Percentiles rank a stretch among this genome's conserved stretches.
phyloP scores from a whole-genome alignment of 2,888 invertebrate species.

The Noctuana brunneofusca region DNA sequence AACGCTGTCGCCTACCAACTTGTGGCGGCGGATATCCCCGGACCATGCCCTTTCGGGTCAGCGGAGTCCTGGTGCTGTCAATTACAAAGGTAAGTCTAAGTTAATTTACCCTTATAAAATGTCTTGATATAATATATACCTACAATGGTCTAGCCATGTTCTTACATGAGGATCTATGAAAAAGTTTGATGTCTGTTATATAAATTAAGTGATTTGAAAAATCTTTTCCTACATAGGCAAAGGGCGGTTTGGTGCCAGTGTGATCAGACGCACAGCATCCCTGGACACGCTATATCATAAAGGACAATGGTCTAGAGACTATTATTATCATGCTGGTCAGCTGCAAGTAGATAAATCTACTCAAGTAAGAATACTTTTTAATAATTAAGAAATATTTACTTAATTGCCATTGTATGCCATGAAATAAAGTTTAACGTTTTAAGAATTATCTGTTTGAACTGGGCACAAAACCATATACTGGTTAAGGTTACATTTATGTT shows the following conservation, averaged over 20 bases:
- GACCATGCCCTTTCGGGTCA: conserved; percentile 87
- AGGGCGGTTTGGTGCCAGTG: conserved; percentile 82
- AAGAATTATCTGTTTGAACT: too few relatives aligned
- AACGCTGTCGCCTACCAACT: conserved; percentile 85
- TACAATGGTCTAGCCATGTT: too few relatives aligned
- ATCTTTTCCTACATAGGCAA: conserved; percentile 59
- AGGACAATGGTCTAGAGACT: conserved; percentile 90
- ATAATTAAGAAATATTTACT: not conserved
- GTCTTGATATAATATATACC: too few relatives aligned
- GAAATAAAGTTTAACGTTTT: too few relatives aligned
- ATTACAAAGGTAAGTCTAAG: conserved; percentile 84
- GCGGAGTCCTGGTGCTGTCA: conserved; percentile 88
- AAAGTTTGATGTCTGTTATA: too few relatives aligned
- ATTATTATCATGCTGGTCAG: conserved; percentile 86
- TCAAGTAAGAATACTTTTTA: conserved; percentile 81
- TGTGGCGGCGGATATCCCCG: conserved; percentile 87
- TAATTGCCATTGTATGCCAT: not conserved
- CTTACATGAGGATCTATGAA: too few relatives aligned
- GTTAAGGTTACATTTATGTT: too few relatives aligned
- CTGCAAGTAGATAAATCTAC: conserved; percentile 90
- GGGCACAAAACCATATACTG: too few relatives aligned
- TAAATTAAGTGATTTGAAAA: too few relatives aligned
- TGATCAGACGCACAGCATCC: conserved; percentile 89
- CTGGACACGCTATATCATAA: conserved; percentile 90
- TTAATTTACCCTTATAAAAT: too few relatives aligned